Evolutionary conservation across 1,140 invertebrate species (phyloP).

Genomic region (Argopecten irradians): DNA sequence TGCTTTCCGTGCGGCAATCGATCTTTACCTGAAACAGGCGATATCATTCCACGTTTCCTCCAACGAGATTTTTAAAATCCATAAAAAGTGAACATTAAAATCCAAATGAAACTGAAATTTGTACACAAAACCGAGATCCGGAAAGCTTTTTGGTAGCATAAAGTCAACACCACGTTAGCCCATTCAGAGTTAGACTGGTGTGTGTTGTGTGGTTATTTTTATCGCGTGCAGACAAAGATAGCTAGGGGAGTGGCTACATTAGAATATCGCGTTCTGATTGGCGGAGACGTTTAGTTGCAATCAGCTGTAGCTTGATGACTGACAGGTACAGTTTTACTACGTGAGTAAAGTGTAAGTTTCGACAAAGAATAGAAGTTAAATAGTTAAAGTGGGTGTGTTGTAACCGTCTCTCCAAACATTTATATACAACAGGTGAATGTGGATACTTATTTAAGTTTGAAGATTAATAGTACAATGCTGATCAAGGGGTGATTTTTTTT

Average conservation of each 20-base stretch:
- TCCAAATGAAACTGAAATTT: neutral
- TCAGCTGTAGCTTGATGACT: neutral
- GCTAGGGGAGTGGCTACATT: slow-evolving; percentile 19
- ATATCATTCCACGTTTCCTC: neutral
- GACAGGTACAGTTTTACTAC: neutral
- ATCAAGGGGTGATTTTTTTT: too few species aligned
- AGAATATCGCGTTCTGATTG: neutral
- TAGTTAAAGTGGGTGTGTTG: neutral
- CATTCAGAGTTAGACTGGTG: neutral
- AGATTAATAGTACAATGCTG: too few species aligned
- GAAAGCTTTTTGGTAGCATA: neutral
- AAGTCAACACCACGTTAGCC: neutral
- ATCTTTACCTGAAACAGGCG: neutral
- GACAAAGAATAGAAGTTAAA: neutral
- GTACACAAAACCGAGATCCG: neutral
- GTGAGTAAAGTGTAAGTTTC: neutral
- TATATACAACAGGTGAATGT: neutral
- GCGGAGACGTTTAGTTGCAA: neutral
- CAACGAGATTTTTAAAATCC: neutral
- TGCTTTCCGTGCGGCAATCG: neutral
- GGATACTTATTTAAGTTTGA: too few species aligned
- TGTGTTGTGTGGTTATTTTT: slow-evolving; percentile 22
- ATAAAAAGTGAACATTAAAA: neutral
- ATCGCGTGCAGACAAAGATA: slow-evolving; percentile 8
- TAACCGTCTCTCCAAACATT: neutral